Evolutionary conservation across 2,113 vertebrate species (phyloP), one percentile per base, ranked within the genome.

Genomic region (Hippocampus mohnikei): DNA sequence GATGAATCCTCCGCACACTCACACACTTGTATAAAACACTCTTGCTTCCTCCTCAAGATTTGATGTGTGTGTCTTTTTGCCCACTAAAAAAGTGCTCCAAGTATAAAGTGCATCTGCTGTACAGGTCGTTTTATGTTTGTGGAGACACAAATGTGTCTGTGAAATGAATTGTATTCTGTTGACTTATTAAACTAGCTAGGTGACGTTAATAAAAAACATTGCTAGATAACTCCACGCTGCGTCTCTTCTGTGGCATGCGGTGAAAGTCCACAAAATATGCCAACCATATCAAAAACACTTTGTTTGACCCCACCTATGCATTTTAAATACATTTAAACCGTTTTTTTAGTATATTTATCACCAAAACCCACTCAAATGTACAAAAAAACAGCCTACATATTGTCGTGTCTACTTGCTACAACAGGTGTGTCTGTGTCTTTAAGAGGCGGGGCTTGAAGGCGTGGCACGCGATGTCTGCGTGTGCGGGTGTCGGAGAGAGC

Each of bases 101-200:
- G 77, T 82, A 86, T 85, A 74, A 85, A 86, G 85, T 87, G 83
- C 81, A 85, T 81, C 84, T 85, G 87, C 90, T 89, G 90, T 93
- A 92, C 88, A 92, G 90, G 91, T 90, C 88, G 85, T 91, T 90
- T 85, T 88, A 89, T 93, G 90, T 92, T 90, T 89, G 91, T 93
- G 91, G 90, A 91, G 90, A 86, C 88, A 84, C 87, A 86, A 60
- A 60, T 89, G 86, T 92, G 91, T 92, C 88, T 77, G 92, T 93
- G 91, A 89, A 85, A 91, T 91, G 83, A 92, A 91, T 90, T 93
- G 92, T 93, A 93, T 89, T 90, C 90, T 92, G 91, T 90, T 92
- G 89, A 89, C 90, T 91, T 88, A 89, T 91, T 88, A 90, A 91
- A 89, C 84, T 87, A 91, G 89, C 85, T 84, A 84, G 91, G 89